Evolutionary conservation across 2,113 vertebrate species (phyloP).

Genomic region (Vulpes vulpes): DNA sequence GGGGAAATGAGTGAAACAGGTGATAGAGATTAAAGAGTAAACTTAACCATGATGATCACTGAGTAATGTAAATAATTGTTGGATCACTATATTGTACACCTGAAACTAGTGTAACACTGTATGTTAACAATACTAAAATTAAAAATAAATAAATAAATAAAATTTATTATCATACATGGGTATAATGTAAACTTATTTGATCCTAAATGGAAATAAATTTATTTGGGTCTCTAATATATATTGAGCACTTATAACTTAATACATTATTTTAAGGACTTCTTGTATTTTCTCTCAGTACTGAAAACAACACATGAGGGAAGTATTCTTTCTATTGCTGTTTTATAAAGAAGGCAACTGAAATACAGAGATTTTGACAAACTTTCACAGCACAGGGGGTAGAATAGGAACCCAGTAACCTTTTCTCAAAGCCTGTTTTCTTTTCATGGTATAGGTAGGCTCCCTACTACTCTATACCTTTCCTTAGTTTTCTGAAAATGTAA

Average conservation of each 20-base stretch:
- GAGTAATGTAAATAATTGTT: not conserved
- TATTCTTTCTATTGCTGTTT: not conserved
- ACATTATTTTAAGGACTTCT: not conserved
- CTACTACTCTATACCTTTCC: not conserved
- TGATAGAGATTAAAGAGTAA: not conserved
- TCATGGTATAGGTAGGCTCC: not conserved
- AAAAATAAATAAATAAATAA: not conserved
- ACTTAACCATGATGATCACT: not conserved
- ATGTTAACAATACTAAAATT: not conserved
- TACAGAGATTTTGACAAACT: not conserved
- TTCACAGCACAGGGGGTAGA: not conserved
- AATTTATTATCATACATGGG: not conserved
- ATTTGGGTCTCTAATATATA: not conserved
- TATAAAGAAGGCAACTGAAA: not conserved
- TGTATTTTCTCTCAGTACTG: not conserved
- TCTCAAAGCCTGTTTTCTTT: not conserved
- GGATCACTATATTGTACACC: not conserved
- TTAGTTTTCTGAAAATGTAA: not conserved
- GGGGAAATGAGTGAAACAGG: not conserved
- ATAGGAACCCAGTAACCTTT: not conserved
- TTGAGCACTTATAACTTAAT: not conserved
- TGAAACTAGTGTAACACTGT: not conserved
- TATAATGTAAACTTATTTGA: not conserved
- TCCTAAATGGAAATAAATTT: not conserved
- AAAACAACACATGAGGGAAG: not conserved